These are phyloP conservation scores for Aleadryas rufinucha DNA, from an alignment of 2,113 vertebrate genomes.

Conservation along the genomic window DNA sequence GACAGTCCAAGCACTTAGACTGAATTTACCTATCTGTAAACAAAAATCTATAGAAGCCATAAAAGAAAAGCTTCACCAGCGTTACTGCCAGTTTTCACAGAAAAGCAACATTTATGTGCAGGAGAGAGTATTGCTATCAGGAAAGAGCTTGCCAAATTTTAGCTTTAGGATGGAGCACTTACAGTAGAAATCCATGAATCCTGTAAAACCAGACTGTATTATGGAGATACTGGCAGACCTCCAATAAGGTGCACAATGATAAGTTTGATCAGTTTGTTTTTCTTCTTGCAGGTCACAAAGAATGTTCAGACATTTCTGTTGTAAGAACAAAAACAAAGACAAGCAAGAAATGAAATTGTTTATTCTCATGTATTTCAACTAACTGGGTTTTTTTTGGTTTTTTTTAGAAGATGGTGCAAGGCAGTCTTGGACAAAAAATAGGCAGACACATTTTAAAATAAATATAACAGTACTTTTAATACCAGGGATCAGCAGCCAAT, in stretches of 20 bases:
- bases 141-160: slow-evolving; percentile 10
- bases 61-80: slow-evolving; percentile 22
- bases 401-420: not conserved
- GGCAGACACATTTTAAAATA: not conserved
- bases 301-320: not conserved
- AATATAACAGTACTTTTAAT: not conserved
- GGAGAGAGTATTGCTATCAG: not conserved
- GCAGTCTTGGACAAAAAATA: not conserved
- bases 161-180: not conserved
- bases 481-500: not conserved
- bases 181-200: slow-evolving; percentile 1
- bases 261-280: not conserved
- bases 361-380: not conserved
- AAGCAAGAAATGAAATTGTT: not conserved
- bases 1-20: slow-evolving; percentile 16
- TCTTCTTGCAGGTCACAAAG: not conserved
- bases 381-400: not conserved
- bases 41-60: slow-evolving; percentile 43
- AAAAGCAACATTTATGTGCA: not conserved
- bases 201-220: not conserved
- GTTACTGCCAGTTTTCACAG: not conserved
- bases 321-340: not conserved
- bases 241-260: not conserved
- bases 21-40: slow-evolving; percentile 57
- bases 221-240: not conserved